These are phyloP conservation scores for Actenoides hombroni DNA, from an alignment of 2,113 vertebrate genomes.

Conservation along the genomic window DNA sequence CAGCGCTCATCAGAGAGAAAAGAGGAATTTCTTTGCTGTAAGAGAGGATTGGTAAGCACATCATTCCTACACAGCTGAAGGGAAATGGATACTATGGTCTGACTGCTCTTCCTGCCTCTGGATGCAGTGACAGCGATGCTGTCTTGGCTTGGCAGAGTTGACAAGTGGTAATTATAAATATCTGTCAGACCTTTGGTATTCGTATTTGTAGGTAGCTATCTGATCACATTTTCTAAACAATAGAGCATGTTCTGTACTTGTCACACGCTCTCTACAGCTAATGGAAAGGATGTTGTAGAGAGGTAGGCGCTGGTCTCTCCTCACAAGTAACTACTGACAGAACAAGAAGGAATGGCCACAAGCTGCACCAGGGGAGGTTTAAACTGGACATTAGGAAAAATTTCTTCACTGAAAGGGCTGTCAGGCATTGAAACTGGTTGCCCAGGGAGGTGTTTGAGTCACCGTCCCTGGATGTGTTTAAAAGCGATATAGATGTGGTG, in stretches of 20 bases:
- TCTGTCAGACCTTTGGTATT: neutral
- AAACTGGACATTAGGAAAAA: too few relatives aligned
- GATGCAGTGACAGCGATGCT: neutral
- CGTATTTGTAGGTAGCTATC: neutral
- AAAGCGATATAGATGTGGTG: too few relatives aligned
- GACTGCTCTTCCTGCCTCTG: neutral
- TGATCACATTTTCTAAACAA: neutral
- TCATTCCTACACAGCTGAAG: neutral
- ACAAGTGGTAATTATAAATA: neutral
- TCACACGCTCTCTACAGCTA: too few relatives aligned
- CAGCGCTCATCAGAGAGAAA: neutral
- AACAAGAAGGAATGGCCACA: too few relatives aligned
- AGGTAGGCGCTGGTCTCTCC: too few relatives aligned
- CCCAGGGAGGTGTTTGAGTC: too few relatives aligned
- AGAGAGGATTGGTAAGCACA: neutral
- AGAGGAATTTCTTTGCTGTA: neutral
- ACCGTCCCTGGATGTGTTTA: too few relatives aligned
- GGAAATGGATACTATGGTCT: neutral
- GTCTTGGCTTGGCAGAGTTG: neutral
- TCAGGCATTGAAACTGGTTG: too few relatives aligned
- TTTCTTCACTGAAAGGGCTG: too few relatives aligned
- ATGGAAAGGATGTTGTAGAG: too few relatives aligned
- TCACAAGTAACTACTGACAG: too few relatives aligned
- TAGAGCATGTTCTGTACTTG: neutral
- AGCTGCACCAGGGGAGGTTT: too few relatives aligned